Evolutionary conservation across 2,888 invertebrate genomes (phyloP).

Genomic region (Caprella mutica): DNA sequence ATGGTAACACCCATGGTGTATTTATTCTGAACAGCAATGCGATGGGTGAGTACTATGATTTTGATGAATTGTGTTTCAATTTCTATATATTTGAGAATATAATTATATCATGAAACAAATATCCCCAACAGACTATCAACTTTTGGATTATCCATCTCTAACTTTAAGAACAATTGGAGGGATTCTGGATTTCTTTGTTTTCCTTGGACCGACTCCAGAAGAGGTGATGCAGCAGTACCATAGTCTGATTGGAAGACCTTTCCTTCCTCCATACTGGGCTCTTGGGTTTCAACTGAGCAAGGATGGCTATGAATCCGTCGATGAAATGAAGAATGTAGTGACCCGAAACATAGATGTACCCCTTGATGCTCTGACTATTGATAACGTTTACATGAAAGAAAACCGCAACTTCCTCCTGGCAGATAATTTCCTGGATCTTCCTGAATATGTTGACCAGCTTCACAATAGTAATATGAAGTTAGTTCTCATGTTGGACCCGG

Average conservation of each 20-base stretch:
- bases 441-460: slow-evolving; percentile 34
- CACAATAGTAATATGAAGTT: slow-evolving; percentile 25
- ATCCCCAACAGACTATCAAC: slow-evolving; percentile 19
- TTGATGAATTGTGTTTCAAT: background rate
- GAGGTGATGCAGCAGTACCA: slow-evolving; percentile 1
- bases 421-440: slow-evolving; percentile 35
- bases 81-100: background rate
- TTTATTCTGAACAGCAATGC: slow-evolving; percentile 27
- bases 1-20: slow-evolving; percentile 14
- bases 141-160: slow-evolving; percentile 50
- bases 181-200: slow-evolving; percentile 62
- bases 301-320: slow-evolving; percentile 55
- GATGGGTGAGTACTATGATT: slow-evolving; percentile 16
- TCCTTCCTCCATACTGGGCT: slow-evolving; percentile 77
- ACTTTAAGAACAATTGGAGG: slow-evolving; percentile 75
- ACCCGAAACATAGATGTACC: too few species aligned
- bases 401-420: too few species aligned
- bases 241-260: slow-evolving; percentile 57
- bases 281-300: slow-evolving; percentile 39
- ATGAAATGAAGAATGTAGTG: too few species aligned
- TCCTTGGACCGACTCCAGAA: slow-evolving; percentile 60
- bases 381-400: too few species aligned
- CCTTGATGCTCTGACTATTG: too few species aligned
- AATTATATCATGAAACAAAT: background rate
- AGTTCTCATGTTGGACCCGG: slow-evolving; percentile 35